Conservation (phyloP, 2,888 invertebrate species). For the Chironomus riparius region DNA sequence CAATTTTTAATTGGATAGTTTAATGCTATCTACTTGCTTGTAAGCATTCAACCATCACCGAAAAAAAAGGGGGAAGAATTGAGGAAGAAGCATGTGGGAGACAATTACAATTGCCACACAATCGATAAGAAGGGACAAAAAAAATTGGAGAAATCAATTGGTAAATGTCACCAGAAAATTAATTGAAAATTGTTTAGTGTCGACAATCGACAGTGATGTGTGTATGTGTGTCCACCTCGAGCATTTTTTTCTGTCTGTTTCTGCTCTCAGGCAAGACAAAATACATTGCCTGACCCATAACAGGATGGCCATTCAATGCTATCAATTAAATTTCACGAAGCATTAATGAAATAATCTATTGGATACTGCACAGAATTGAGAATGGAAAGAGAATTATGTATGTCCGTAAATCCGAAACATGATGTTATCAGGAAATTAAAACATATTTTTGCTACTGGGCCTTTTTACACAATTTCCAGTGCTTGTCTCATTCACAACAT, state of each 20-base stretch:
- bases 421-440: constrained; percentile 25
- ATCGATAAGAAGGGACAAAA: too few relatives aligned
- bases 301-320: neutral
- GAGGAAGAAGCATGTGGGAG: too few relatives aligned
- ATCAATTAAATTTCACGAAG: constrained; percentile 8
- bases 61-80: too few relatives aligned
- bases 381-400: neutral
- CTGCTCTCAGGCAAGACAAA: neutral
- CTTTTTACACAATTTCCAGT: constrained; percentile 4
- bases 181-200: constrained; percentile 12
- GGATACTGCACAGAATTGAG: neutral
- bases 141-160: constrained; percentile 19
- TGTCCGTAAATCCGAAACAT: constrained; percentile 5
- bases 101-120: too few relatives aligned
- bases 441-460: constrained; percentile 6
- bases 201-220: neutral
- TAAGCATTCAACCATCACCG: neutral
- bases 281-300: neutral
- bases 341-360: neutral
- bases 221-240: neutral
- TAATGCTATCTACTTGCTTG: neutral
- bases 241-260: neutral
- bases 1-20: constrained; percentile 27
- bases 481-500: too few relatives aligned
- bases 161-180: constrained; percentile 22